These are phyloP conservation scores for Enteromius unitaeniatus DNA, from an alignment of 2,797 vertebrate genomes.

Conservation along the genomic window DNA sequence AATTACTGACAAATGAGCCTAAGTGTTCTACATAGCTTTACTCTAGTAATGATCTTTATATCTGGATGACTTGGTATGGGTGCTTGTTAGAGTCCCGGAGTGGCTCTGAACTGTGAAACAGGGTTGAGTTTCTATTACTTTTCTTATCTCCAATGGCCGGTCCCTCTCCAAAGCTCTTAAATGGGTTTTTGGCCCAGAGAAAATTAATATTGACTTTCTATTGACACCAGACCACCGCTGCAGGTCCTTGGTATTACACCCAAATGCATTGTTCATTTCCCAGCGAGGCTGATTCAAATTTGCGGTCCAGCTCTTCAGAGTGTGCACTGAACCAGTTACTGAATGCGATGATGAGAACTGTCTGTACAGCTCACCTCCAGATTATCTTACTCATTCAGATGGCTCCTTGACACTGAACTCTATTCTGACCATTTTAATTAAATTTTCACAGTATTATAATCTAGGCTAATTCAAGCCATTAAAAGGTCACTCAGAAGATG, in stretches of 20 bases:
- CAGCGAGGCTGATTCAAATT: slow-evolving; percentile 17
- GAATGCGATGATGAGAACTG: slow-evolving; percentile 1
- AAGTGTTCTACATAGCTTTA: neutral
- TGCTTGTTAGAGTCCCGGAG: slow-evolving; percentile 1
- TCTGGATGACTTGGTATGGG: neutral
- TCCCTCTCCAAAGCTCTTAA: slow-evolving; percentile 29
- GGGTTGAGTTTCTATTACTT: slow-evolving; percentile 44
- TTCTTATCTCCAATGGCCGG: slow-evolving; percentile 24
- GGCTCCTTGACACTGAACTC: slow-evolving; percentile 10
- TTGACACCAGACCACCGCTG: slow-evolving; percentile 36
- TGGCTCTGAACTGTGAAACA: slow-evolving; percentile 34
- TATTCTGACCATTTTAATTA: slow-evolving; percentile 27
- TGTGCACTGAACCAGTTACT: slow-evolving; percentile 18
- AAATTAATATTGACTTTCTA: slow-evolving; percentile 55
- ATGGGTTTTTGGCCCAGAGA: slow-evolving; percentile 33
- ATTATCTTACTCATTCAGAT: slow-evolving; percentile 25
- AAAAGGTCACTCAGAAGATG: slow-evolving; percentile 32
- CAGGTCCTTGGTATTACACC: slow-evolving; percentile 24
- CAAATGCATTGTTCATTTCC: slow-evolving; percentile 40
- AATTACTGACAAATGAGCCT: neutral
- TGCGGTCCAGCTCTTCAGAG: neutral
- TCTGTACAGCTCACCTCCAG: slow-evolving; percentile 10
- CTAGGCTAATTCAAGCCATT: slow-evolving; percentile 32
- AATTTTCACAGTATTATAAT: slow-evolving; percentile 30
- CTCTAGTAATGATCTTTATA: slow-evolving; percentile 12